Percentiles rank a stretch among this genome's conserved stretches.
These are phyloP conservation scores for Diprion similis DNA, from an alignment of 1,140 invertebrate species.

Conservation along the genomic window DNA sequence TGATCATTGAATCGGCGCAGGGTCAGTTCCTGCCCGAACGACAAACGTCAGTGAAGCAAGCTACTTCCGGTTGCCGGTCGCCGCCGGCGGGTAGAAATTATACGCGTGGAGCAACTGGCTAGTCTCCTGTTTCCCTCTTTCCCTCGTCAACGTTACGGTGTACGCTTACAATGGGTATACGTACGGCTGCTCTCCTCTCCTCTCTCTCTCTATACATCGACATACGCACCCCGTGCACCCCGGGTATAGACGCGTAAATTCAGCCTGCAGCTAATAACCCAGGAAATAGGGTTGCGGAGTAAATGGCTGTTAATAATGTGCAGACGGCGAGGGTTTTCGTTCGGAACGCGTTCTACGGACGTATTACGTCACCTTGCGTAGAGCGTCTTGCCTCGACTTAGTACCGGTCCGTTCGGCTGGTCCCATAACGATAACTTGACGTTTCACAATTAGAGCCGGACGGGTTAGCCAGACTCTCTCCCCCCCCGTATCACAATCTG, in stretches of 20 bases:
- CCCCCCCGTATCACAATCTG: not conserved
- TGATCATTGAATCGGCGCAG: constrained; percentile 7
- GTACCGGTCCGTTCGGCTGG: too few relatives aligned
- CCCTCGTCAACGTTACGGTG: not conserved
- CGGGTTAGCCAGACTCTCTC: not conserved
- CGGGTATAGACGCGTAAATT: not conserved
- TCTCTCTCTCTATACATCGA: not conserved
- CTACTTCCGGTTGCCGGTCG: constrained; percentile 3
- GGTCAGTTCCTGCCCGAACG: constrained; percentile 1
- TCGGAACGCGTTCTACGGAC: not conserved
- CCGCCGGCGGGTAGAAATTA: not conserved
- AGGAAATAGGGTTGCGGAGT: constrained; percentile 5
- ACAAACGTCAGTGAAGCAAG: constrained; percentile 7
- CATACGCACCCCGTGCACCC: not conserved
- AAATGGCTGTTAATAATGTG: constrained; percentile 6
- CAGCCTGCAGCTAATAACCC: not conserved
- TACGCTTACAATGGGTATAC: too few relatives aligned
- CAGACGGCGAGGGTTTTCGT: not conserved
- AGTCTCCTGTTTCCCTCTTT: not conserved
- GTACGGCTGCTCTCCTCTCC: too few relatives aligned
- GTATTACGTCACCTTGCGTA: not conserved
- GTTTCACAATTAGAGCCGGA: constrained; percentile 1
- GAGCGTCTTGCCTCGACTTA: not conserved
- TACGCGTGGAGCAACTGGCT: not conserved
- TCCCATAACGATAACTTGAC: not conserved